Conservation (phyloP, 2,888 invertebrate species). For the Standfussiana lucernea region DNA sequence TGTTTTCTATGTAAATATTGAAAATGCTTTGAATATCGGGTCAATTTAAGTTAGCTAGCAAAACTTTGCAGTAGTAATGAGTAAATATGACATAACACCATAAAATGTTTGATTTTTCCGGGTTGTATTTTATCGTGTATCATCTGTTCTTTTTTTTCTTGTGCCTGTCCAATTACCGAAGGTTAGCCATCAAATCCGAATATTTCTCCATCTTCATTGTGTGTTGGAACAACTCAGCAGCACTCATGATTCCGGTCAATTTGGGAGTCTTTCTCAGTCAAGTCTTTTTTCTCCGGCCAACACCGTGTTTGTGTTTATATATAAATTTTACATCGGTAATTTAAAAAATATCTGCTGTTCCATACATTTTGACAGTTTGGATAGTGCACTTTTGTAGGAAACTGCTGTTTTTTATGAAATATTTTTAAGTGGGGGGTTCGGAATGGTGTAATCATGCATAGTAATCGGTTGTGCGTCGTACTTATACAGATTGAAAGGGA, state of each 20-base stretch:
- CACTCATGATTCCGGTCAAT: background rate
- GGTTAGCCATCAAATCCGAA: background rate
- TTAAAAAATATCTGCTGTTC: too few relatives aligned
- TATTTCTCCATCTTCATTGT: background rate
- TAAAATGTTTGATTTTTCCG: background rate
- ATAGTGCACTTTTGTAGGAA: too few relatives aligned
- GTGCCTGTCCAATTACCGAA: background rate
- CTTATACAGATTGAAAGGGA: too few relatives aligned
- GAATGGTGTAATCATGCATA: background rate
- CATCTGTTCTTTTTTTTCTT: background rate
- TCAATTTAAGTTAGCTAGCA: background rate
- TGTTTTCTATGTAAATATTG: slow-evolving; percentile 12
- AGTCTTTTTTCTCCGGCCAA: background rate
- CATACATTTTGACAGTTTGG: too few relatives aligned
- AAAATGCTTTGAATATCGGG: background rate
- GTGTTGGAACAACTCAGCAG: background rate
- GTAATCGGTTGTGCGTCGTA: background rate
- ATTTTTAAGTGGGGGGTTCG: background rate
- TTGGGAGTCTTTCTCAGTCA: background rate
- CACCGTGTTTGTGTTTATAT: background rate
- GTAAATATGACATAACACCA: background rate
- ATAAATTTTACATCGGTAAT: too few relatives aligned
- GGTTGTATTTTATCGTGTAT: background rate
- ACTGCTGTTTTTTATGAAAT: too few relatives aligned
- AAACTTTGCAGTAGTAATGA: background rate